Percentiles rank a stretch among this genome's conserved stretches.
These are phyloP conservation scores for Castor canadensis DNA, from an alignment of 2,113 vertebrate species.

Conservation along the genomic window DNA sequence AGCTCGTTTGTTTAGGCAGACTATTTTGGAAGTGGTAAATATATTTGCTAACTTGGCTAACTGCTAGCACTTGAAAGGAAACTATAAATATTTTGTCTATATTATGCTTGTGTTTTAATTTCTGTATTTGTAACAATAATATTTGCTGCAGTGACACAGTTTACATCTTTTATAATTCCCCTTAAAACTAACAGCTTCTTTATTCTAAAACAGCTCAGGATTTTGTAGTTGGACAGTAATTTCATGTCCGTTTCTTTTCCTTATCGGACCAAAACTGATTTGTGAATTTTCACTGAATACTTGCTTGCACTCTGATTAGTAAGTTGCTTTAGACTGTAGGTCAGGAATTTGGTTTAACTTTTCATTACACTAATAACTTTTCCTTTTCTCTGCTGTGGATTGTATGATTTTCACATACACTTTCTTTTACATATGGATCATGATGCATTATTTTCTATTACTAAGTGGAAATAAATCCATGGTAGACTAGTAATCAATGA, in stretches of 20 bases:
- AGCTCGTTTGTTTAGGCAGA: slow-evolving; percentile 19
- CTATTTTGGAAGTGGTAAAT: background rate
- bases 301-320: slow-evolving; percentile 37
- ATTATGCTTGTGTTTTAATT: slow-evolving; percentile 54
- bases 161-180: slow-evolving; percentile 1
- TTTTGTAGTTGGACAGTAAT: background rate
- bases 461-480: slow-evolving; percentile 31
- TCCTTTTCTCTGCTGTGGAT: background rate
- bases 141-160: slow-evolving; percentile 38
- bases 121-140: slow-evolving; percentile 49
- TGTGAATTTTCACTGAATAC: slow-evolving; percentile 54
- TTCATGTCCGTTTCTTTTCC: slow-evolving; percentile 59
- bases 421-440: slow-evolving; percentile 35
- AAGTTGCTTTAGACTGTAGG: slow-evolving; percentile 64
- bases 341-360: slow-evolving; percentile 73
- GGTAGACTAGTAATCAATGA: background rate
- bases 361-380: slow-evolving; percentile 58
- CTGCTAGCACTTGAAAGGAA: slow-evolving; percentile 60
- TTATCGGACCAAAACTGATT: slow-evolving; percentile 39
- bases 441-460: background rate
- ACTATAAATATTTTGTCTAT: slow-evolving; percentile 56
- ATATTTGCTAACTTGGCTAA: slow-evolving; percentile 45
- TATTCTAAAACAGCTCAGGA: background rate
- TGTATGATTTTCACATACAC: slow-evolving; percentile 51
- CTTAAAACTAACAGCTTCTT: slow-evolving; percentile 25